Base-by-base conservation (phyloP, 2,113 vertebrate species). In the Apteryx mantelli region DNA sequence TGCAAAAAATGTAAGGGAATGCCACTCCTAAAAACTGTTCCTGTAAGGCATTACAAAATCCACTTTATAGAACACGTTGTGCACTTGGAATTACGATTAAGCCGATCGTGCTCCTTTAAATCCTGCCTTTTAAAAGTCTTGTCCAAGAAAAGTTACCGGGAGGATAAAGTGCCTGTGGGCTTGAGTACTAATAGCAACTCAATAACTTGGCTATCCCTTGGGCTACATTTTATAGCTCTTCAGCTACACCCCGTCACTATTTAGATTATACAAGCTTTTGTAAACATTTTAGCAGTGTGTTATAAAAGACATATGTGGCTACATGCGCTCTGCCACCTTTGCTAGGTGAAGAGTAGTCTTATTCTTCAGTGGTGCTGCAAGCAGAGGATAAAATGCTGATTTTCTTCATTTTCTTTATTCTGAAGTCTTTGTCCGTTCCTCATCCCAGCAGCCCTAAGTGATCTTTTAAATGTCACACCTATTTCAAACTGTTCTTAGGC, bases 281-380 rank as follows among this genome's bases (percentile, higher is more conserved):
- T 96, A 96, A 95, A 97, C 96, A 94, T 96, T 96, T 96, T 95
- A 97, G 95, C 82, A 83, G 93, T 64, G 30, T 95, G 87, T 91
- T 96, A 78, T 95, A 95, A 94, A 97, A 95, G 79, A 78, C 88
- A 73, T 92, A 80, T 74, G 86, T 85, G 89, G 64, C 69, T 82
- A 36, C 40, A 79, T 46, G 30, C 73, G 40, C 86, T 68, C 87
- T 81, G 53, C 84, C 64, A 46, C 70, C 86, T 89, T 88, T 71
- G 42, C 68, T 82, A 42, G 87, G 42, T 36, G 55, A 60, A 22
- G 63, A 81, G 65, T 77, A 50, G 60, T 76, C 66, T 74, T 55
- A 50, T 93, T 80, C 64, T 90, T 56, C 73, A 79, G 61, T 3
- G 0, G 60, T 26, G 69, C 69, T 55, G 11, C 76, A 44, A 88